Conservation (phyloP, 2,113 vertebrate genomes). For the Taurulus bubalis region DNA sequence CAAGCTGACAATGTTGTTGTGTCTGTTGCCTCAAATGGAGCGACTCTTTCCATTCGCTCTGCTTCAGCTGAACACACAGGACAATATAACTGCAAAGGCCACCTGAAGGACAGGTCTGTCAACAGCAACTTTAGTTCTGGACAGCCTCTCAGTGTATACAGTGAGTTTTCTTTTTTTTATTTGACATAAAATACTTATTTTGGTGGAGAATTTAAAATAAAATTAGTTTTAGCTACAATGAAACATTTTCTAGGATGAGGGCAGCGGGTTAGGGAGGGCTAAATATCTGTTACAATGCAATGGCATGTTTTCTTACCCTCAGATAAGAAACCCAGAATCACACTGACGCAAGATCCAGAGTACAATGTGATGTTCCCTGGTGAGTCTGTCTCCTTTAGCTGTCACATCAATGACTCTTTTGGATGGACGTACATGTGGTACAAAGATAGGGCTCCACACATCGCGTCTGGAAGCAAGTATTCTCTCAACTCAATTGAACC, state of each 20-base stretch:
- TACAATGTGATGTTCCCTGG: conserved; percentile 36
- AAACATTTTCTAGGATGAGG: too few relatives aligned
- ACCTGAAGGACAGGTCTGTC: conserved; percentile 38
- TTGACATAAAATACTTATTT: background rate
- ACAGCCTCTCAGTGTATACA: conserved; percentile 24
- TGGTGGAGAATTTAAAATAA: background rate
- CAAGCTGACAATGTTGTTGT: background rate
- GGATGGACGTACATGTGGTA: conserved; percentile 51
- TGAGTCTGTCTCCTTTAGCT: conserved; percentile 44
- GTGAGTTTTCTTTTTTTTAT: conserved; percentile 23
- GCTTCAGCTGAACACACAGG: conserved; percentile 22
- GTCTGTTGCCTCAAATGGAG: background rate
- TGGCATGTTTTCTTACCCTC: background rate
- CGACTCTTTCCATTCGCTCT: conserved; percentile 41
- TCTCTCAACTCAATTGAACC: accelerated
- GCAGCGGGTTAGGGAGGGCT: background rate
- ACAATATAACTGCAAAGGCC: conserved; percentile 23
- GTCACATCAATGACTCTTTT: conserved; percentile 32
- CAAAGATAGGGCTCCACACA: accelerated
- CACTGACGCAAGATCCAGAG: conserved; percentile 31
- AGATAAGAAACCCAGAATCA: conserved; percentile 40
- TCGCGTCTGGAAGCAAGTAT: accelerated
- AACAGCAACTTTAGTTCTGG: background rate
- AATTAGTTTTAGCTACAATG: background rate
- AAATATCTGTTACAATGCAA: background rate